Conservation (phyloP, 1,140 invertebrate genomes). For the Bombus confusus region DNA sequence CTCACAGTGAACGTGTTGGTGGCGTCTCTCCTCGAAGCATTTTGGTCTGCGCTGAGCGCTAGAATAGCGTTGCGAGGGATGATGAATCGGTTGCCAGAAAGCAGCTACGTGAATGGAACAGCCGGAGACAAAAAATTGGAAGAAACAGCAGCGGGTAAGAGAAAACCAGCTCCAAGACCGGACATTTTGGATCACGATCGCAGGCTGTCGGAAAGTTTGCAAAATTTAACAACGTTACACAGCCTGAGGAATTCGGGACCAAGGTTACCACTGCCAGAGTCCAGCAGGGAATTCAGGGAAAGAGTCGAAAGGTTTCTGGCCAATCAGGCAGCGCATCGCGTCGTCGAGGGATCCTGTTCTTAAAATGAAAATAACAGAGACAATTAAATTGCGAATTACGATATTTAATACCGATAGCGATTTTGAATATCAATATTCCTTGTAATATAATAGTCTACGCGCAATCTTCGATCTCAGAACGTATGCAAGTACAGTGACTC, state of each 20-base stretch:
- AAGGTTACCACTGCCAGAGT: constrained; percentile 72
- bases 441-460: not conserved
- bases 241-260: constrained; percentile 55
- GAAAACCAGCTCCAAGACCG: constrained; percentile 61
- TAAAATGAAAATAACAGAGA: not conserved
- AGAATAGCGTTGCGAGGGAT: constrained; percentile 85
- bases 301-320: constrained; percentile 75
- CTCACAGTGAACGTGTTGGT: constrained; percentile 85
- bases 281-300: constrained; percentile 72
- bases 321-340: constrained; percentile 71
- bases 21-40: constrained; percentile 83
- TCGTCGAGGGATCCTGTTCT: constrained; percentile 56
- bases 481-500: not conserved
- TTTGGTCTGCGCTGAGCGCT: constrained; percentile 85
- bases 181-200: constrained; percentile 72
- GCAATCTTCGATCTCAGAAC: constrained; percentile 15
- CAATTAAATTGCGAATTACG: not conserved
- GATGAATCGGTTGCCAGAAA: constrained; percentile 84
- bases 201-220: constrained; percentile 70
- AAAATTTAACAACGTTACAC: constrained; percentile 63
- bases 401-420: not conserved
- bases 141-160: constrained; percentile 20
- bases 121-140: constrained; percentile 17
- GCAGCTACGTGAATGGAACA: constrained; percentile 9
- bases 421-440: not conserved